phyloP scores from a whole-genome alignment of 2,888 invertebrate species.

The Caenorhabditis sp. region DNA sequence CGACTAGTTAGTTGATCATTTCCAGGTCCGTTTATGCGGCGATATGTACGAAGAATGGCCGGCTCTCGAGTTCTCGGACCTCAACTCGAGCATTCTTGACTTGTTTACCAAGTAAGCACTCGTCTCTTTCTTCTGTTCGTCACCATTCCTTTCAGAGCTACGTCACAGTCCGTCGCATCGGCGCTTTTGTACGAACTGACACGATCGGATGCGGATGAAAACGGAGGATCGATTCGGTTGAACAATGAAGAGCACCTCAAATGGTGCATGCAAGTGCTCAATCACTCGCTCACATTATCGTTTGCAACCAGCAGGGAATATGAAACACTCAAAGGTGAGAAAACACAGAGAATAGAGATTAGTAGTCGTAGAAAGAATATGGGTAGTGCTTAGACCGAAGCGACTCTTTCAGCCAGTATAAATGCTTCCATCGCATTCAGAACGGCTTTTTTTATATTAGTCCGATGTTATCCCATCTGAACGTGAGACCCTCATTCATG shows the following conservation, averaged over 20 bases:
- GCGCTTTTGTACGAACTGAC: slow-evolving; percentile 60
- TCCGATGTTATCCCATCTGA: neutral
- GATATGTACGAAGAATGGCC: slow-evolving; percentile 76
- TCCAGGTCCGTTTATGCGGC: slow-evolving; percentile 59
- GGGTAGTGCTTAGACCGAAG: too few relatives aligned
- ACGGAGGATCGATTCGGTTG: slow-evolving; percentile 58
- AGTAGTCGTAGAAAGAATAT: slow-evolving; percentile 1
- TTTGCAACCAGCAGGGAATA: slow-evolving; percentile 70
- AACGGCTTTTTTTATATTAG: neutral
- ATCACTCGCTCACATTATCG: slow-evolving; percentile 73
- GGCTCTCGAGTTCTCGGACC: slow-evolving; percentile 73
- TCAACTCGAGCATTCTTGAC: slow-evolving; percentile 72
- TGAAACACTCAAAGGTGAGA: slow-evolving; percentile 66
- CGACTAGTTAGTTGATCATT: neutral
- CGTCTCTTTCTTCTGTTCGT: neutral
- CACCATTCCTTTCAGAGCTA: slow-evolving; percentile 49
- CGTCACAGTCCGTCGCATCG: slow-evolving; percentile 64
- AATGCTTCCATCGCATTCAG: neutral
- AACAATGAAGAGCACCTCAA: slow-evolving; percentile 73
- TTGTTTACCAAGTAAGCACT: slow-evolving; percentile 72
- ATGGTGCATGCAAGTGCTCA: slow-evolving; percentile 78
- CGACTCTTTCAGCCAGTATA: slow-evolving; percentile 25
- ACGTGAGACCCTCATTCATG: neutral
- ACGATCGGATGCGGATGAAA: slow-evolving; percentile 54
- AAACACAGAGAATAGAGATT: too few relatives aligned